Base-by-base conservation (phyloP, 2,797 vertebrate species). In the Scleropages formosus region DNA sequence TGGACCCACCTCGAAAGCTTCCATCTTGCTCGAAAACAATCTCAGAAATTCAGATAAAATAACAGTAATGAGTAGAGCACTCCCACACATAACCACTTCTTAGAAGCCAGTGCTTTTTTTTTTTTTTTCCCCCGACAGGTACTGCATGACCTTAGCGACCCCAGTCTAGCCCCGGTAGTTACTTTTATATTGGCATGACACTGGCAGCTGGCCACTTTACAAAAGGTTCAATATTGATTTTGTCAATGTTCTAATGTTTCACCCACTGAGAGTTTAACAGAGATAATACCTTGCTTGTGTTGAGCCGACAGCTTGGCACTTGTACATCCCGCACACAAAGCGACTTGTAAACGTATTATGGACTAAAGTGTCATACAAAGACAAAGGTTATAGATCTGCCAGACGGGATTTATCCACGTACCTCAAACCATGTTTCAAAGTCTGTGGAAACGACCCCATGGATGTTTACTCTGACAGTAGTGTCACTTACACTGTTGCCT, bases 1-100 rank as follows among this genome's bases (percentile, higher is more conserved):
- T 85, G 80, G 82, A 77, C 74, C n/a, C 58, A 20, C 13, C 51
- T 27, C 78, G 10, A 53, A 58, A n/a, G 53, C 53, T 13, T 58
- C 58, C 18, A 0, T 31, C 20, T 15, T 51, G 66, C 15, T 27
- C 12, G 22, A 1, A n/a, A 22, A 53, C 24, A 24, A 53, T 46
- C 9, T 8, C 10, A 18, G 16, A 59, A 18, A 61, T 8, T 18
- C 0, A 1, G 22, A 22, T 53, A 18, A 26, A 16, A 13, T 4
- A 8, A 7, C 47, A 22, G n/a, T 26, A 51, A 24, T 49, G 1
- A 8, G 15, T 31, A 70, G 0, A 24, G 49, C 53, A 56, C 18
- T 12, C 11, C 18, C 56, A 56, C 56, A 9, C 2, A 56, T 18
- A 56, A 53, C n/a, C 3, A 56, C 10, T 56, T 56, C 53, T 18